Percentiles rank a stretch among this genome's conserved stretches.
These are phyloP conservation scores for Patella pellucida DNA, from an alignment of 2,888 invertebrate genomes.

Conservation along the genomic window DNA sequence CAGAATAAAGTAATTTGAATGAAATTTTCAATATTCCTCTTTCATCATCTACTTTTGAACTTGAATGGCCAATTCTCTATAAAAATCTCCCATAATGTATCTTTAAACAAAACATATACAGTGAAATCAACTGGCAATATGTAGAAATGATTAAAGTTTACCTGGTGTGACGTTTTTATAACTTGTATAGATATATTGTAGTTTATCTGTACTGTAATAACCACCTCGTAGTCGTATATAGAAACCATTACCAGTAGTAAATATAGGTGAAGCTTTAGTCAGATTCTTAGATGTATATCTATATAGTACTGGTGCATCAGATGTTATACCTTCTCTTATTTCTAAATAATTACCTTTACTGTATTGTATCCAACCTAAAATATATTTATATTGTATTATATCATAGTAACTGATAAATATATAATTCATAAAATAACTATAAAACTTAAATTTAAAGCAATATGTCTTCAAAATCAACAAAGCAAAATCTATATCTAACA, in stretches of 20 bases:
- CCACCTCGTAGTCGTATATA: conserved; percentile 57
- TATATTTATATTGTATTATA: not conserved
- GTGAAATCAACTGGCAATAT: no score
- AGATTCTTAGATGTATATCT: conserved; percentile 51
- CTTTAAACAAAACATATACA: no score
- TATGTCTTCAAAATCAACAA: no score
- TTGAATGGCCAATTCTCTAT: no score
- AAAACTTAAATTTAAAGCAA: no score
- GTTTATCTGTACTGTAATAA: conserved; percentile 52
- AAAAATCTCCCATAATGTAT: no score
- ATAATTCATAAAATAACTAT: no score
- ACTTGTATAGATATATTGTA: conserved; percentile 58
- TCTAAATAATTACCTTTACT: conserved; percentile 50
- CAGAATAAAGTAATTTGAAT: no score
- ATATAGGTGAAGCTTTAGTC: conserved; percentile 46
- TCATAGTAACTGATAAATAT: no score
- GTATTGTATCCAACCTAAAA: conserved; percentile 53
- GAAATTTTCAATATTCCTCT: no score
- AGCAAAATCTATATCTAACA: no score
- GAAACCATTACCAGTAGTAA: conserved; percentile 48
- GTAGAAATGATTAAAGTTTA: conserved; percentile 22
- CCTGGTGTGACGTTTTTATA: conserved; percentile 55
- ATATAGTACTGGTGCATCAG: conserved; percentile 44
- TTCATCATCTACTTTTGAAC: no score
- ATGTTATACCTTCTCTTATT: conserved; percentile 55